Base-by-base conservation (phyloP, 2,113 vertebrate species). In the Hiodon tergisus region DNA sequence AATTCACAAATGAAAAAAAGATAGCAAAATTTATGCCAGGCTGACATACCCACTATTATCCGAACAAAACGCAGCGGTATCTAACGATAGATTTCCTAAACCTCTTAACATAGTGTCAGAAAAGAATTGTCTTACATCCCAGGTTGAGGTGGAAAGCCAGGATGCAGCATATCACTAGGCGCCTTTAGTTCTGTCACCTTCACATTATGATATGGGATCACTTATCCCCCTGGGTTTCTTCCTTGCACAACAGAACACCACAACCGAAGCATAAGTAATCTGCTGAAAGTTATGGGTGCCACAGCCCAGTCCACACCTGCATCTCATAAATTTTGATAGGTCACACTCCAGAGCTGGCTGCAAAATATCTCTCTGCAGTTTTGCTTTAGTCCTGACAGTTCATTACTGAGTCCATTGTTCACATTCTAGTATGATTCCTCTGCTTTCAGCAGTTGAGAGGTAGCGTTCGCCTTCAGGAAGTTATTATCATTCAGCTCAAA, bases 301-400 rank as follows among this genome's bases (percentile, higher is more conserved):
- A 58, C 53, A 14, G 65, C 31, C 31, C 6, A 50, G 13, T 48
- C 73, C 46, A 46, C 65, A 67, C 73, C 73, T 75, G 73, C 17
- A 67, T 17, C 7, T 50, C 46, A 68, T 75, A 57, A 14, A 67
- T 67, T 58, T 62, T 54, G 63, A 48, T n/a, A n/a, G 7, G 62
- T 50, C 63, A 58, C 17, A 67, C 53, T 58, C 14, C 14, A 50
- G 31, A 17, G 53, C 11, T 13, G 65, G 65, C 31, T 31, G 53
- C 52, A 47, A 58, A n/a, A 59, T 17, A 7, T 10, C 7, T 6
- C 31, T 59, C 55, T 55, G 54, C 63, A 59, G 63, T 50, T 51
- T 10, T 68, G 54, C 54, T 57, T 17, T 65, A 16, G 73, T 67
- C 9, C 63, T 75, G 31, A 9, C 73, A 59, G 31, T 63, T 75